phyloP scores from a whole-genome alignment of 2,113 vertebrate species.

The Hipposideros armiger region DNA sequence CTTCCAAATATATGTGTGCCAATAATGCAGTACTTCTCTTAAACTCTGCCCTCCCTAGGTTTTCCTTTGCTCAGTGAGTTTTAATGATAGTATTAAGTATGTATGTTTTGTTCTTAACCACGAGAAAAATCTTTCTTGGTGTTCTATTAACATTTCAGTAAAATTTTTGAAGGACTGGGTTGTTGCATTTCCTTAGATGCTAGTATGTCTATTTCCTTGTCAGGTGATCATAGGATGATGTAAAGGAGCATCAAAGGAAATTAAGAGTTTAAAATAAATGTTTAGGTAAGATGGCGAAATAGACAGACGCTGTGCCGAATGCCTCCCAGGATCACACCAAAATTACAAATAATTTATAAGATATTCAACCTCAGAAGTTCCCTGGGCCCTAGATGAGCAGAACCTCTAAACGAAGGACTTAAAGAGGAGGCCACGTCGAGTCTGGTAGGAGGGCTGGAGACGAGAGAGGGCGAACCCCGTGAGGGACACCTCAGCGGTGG shows the following conservation, averaged over 20 bases:
- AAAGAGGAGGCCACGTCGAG: no score
- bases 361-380: no score
- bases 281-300: background rate
- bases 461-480: no score
- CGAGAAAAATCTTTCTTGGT: slow-evolving; percentile 44
- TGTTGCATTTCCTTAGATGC: background rate
- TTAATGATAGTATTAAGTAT: slow-evolving; percentile 28
- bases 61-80: slow-evolving; percentile 11
- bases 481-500: no score
- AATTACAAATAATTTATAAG: no score
- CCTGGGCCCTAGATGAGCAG: no score
- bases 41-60: background rate
- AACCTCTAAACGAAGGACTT: no score
- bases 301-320: no score
- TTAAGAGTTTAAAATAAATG: slow-evolving; percentile 50
- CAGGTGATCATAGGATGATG: background rate
- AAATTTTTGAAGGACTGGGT: background rate
- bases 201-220: slow-evolving; percentile 35
- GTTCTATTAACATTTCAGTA: background rate
- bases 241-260: slow-evolving; percentile 31
- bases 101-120: background rate
- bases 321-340: no score
- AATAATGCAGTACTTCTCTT: slow-evolving; percentile 18
- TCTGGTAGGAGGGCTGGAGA: no score
- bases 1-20: slow-evolving; percentile 43